These are phyloP conservation scores for Scelioninae gen. 1 DNA, from an alignment of 2,888 invertebrate genomes.

Conservation along the genomic window DNA sequence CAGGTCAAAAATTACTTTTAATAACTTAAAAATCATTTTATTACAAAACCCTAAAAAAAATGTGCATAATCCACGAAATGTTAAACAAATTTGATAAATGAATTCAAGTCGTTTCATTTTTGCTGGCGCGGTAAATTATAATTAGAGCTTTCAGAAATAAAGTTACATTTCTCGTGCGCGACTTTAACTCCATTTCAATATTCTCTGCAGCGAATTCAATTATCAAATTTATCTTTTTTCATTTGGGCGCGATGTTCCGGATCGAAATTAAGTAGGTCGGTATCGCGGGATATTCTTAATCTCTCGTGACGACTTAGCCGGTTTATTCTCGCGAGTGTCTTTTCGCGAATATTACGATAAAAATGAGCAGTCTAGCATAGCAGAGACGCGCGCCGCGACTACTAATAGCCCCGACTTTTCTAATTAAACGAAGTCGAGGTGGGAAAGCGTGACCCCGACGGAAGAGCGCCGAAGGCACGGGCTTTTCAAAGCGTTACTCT, in stretches of 20 bases:
- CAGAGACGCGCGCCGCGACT: constrained; percentile 50
- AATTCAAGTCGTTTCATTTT: neutral
- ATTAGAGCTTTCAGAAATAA: constrained; percentile 4
- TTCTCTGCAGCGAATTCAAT: constrained; percentile 29
- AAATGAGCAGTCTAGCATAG: constrained; percentile 38
- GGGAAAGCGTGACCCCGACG: constrained; percentile 33
- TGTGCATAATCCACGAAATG: neutral
- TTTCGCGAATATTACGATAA: constrained; percentile 56
- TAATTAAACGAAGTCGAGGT: constrained; percentile 55
- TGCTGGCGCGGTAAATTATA: constrained; percentile 11
- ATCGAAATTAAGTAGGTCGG: constrained; percentile 37
- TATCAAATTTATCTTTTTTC: constrained; percentile 46
- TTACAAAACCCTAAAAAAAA: neutral
- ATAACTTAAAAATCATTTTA: neutral
- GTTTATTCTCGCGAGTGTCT: constrained; percentile 56
- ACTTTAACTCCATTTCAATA: constrained; percentile 24
- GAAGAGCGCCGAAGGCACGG: constrained; percentile 28
- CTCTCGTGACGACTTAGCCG: constrained; percentile 26
- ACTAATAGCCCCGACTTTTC: constrained; percentile 61
- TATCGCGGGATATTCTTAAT: constrained; percentile 35
- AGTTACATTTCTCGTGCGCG: neutral
- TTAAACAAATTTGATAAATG: constrained; percentile 1
- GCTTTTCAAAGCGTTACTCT: constrained; percentile 43
- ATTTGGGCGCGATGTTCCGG: constrained; percentile 25
- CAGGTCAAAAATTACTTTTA: no score